Conservation (phyloP, 2,797 vertebrate genomes). For the Enteromius afrohamiltoni region DNA sequence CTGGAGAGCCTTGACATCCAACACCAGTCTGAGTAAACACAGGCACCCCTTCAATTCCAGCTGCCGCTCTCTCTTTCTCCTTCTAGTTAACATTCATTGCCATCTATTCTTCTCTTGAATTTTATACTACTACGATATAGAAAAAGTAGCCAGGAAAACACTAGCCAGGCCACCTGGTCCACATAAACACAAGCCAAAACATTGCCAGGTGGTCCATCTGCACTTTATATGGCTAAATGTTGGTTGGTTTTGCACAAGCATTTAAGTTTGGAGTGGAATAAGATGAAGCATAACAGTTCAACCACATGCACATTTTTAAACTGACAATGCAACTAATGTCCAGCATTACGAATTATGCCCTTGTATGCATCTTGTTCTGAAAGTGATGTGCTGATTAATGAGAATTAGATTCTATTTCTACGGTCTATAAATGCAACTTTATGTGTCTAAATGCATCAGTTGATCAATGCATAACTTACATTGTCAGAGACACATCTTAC, state of each 20-base stretch:
- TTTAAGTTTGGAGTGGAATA: not conserved
- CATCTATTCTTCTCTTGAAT: slow-evolving; percentile 74
- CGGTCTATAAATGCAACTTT: not conserved
- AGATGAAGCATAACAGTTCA: slow-evolving; percentile 23
- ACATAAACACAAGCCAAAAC: slow-evolving; percentile 33
- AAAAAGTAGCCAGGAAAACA: slow-evolving; percentile 55
- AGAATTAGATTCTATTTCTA: not conserved
- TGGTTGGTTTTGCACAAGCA: not conserved
- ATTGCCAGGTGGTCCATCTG: slow-evolving; percentile 22
- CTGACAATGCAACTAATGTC: not conserved
- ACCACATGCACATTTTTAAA: slow-evolving; percentile 39
- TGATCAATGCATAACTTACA: not conserved
- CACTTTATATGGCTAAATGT: slow-evolving; percentile 1
- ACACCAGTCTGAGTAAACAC: slow-evolving; percentile 74
- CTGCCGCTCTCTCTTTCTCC: slow-evolving; percentile 57
- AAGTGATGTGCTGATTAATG: not conserved
- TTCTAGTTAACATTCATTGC: slow-evolving; percentile 57
- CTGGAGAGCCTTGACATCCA: slow-evolving; percentile 74
- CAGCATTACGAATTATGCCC: not conserved
- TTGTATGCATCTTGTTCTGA: not conserved
- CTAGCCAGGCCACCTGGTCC: slow-evolving; percentile 23
- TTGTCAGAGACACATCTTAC: slow-evolving; percentile 27
- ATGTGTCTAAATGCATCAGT: not conserved
- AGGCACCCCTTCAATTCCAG: slow-evolving; percentile 68
- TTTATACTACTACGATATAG: slow-evolving; percentile 74